Conservation (phyloP, 2,797 vertebrate species). For the Xerus rutilus region DNA sequence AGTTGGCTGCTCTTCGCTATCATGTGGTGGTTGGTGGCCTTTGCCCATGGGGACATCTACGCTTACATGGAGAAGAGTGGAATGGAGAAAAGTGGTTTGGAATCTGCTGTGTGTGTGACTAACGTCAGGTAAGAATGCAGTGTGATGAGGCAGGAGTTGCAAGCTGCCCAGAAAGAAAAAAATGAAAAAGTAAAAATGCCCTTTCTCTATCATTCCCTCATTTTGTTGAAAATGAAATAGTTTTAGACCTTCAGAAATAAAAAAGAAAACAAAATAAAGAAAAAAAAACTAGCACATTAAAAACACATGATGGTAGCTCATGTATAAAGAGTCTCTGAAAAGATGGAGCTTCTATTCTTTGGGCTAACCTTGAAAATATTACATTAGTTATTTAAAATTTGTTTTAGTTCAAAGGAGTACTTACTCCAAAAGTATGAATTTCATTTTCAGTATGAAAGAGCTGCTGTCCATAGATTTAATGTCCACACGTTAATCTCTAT, state of each 20-base stretch:
- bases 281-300: not conserved
- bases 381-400: not conserved
- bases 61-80: constrained; percentile 75
- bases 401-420: not conserved
- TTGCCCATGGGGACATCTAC: constrained; percentile 96
- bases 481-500: not conserved
- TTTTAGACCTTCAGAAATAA: constrained; percentile 16
- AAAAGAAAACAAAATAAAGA: not conserved
- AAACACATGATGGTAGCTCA: not conserved
- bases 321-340: not conserved
- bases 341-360: not conserved
- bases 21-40: constrained; percentile 99
- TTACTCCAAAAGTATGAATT: not conserved
- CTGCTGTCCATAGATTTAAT: not conserved
- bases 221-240: not conserved
- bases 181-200: not conserved
- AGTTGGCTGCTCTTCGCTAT: constrained; percentile 99
- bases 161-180: not conserved
- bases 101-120: constrained; percentile 91
- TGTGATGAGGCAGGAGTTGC: not conserved
- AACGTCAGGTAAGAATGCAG: constrained; percentile 92
- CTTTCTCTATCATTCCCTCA: not conserved
- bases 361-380: constrained; percentile 11
- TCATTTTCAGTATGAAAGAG: constrained; percentile 6
- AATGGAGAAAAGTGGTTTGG: constrained; percentile 77